Evolutionary conservation across 2,888 invertebrate species (phyloP).

Genomic region (Luperina testacea): DNA sequence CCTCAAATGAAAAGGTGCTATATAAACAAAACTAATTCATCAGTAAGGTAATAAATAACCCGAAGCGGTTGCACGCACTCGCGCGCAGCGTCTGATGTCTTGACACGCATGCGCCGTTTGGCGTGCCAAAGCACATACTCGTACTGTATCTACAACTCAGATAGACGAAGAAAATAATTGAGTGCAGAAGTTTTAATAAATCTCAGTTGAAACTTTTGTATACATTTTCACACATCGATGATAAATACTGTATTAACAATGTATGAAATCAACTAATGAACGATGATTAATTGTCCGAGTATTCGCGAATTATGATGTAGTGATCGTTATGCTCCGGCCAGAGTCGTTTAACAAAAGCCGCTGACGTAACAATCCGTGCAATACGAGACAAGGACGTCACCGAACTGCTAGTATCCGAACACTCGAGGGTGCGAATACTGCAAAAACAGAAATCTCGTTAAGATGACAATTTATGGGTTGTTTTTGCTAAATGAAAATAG

Average conservation of each 20-base stretch:
- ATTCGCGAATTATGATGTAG: slow-evolving; percentile 41
- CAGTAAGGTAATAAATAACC: slow-evolving; percentile 85
- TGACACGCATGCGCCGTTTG: slow-evolving; percentile 83
- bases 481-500: slow-evolving; percentile 91
- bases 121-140: slow-evolving; percentile 83
- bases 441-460: slow-evolving; percentile 90
- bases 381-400: slow-evolving; percentile 73
- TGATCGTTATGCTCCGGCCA: slow-evolving; percentile 45
- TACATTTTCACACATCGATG: slow-evolving; percentile 50
- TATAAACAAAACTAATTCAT: slow-evolving; percentile 82
- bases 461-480: slow-evolving; percentile 91
- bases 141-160: slow-evolving; percentile 75
- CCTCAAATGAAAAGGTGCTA: slow-evolving; percentile 82
- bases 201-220: slow-evolving; percentile 56
- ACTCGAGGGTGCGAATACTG: slow-evolving; percentile 86
- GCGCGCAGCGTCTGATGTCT: slow-evolving; percentile 84
- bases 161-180: slow-evolving; percentile 68
- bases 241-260: slow-evolving; percentile 43
- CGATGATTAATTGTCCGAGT: slow-evolving; percentile 45
- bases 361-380: slow-evolving; percentile 78
- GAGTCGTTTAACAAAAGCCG: slow-evolving; percentile 68
- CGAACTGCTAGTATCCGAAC: slow-evolving; percentile 79
- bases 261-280: slow-evolving; percentile 49
- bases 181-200: slow-evolving; percentile 61
- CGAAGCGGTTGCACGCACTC: slow-evolving; percentile 85